Evolutionary conservation across 2,888 invertebrate genomes (phyloP).

Genomic region (Ichneumon xanthorius): DNA sequence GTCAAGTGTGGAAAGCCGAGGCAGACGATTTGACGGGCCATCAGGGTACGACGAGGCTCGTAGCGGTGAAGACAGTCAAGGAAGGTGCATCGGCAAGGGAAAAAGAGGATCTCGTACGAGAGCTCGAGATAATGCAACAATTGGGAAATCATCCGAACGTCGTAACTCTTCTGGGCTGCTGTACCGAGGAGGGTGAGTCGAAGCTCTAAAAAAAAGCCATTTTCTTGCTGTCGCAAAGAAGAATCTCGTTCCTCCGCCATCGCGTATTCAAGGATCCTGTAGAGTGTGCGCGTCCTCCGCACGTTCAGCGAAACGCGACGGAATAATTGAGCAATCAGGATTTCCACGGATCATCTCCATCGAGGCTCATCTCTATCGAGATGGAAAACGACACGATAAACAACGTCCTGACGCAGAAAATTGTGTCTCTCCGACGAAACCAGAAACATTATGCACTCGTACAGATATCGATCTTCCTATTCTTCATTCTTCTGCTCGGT

Average conservation of each 20-base stretch:
- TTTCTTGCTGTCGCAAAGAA: conserved; percentile 21
- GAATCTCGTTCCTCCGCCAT: conserved; percentile 50
- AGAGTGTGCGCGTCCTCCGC: conserved; percentile 43
- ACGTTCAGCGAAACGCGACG: conserved; percentile 71
- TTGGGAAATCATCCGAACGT: conserved; percentile 94
- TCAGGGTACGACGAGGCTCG: conserved; percentile 91
- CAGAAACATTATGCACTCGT: conserved; percentile 15
- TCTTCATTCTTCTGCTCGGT: conserved; percentile 14
- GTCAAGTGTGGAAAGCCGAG: conserved; percentile 94
- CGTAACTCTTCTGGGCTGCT: conserved; percentile 92
- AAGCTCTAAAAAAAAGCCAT: not conserved
- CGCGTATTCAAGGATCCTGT: conserved; percentile 60
- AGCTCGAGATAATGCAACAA: conserved; percentile 93
- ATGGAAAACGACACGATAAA: conserved; percentile 37
- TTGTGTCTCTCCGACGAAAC: conserved; percentile 46
- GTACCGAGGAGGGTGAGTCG: conserved; percentile 91
- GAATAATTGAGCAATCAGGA: conserved; percentile 69
- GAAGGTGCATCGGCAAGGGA: conserved; percentile 92
- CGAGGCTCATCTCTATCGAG: conserved; percentile 20
- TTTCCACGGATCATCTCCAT: conserved; percentile 58
- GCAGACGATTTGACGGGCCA: conserved; percentile 92
- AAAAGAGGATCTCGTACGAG: conserved; percentile 90
- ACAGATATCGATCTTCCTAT: conserved; percentile 8
- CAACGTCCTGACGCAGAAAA: conserved; percentile 13
- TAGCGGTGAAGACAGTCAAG: conserved; percentile 94